Conservation (phyloP, 30 jellyfish, hydroid and myxozoan species). For the Hydractinia symbiolongicarpus region DNA sequence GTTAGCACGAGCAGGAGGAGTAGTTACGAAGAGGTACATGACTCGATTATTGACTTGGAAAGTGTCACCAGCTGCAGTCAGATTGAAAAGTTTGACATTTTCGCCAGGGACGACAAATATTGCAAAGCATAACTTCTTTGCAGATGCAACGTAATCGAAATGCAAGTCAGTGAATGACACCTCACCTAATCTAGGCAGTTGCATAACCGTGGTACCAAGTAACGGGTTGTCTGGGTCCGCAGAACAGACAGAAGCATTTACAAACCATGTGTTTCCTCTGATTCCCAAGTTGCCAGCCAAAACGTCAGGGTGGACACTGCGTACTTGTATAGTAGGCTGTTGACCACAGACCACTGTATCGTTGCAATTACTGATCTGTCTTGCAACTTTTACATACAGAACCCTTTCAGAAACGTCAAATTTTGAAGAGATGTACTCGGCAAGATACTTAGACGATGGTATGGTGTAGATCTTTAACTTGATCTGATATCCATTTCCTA, state of each 20-base stretch:
- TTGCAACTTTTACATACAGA: slow-evolving; percentile 48
- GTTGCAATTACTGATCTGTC: slow-evolving; percentile 76
- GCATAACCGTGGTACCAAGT: slow-evolving; percentile 15
- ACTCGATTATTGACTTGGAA: slow-evolving; percentile 57
- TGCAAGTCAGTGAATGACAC: slow-evolving; percentile 44
- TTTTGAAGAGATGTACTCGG: slow-evolving; percentile 24
- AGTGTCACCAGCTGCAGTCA: neutral
- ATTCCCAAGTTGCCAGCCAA: slow-evolving; percentile 70
- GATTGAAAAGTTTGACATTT: slow-evolving; percentile 30
- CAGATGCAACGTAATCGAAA: slow-evolving; percentile 54
- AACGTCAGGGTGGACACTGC: slow-evolving; percentile 56
- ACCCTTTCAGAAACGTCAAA: slow-evolving; percentile 62
- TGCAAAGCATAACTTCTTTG: slow-evolving; percentile 34
- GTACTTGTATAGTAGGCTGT: slow-evolving; percentile 66
- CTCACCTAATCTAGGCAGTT: slow-evolving; percentile 53
- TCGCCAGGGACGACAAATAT: slow-evolving; percentile 47
- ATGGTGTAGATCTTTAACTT: slow-evolving; percentile 29
- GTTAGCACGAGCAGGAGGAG: slow-evolving; percentile 46
- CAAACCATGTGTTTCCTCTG: slow-evolving; percentile 64
- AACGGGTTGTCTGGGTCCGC: slow-evolving; percentile 43
- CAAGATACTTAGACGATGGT: slow-evolving; percentile 53
- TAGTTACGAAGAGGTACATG: slow-evolving; percentile 53
- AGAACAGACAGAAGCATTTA: slow-evolving; percentile 50
- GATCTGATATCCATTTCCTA: slow-evolving; percentile 58
- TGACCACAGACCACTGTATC: slow-evolving; percentile 79